Conservation (phyloP, 2,113 vertebrate genomes). For the Scomber scombrus region DNA sequence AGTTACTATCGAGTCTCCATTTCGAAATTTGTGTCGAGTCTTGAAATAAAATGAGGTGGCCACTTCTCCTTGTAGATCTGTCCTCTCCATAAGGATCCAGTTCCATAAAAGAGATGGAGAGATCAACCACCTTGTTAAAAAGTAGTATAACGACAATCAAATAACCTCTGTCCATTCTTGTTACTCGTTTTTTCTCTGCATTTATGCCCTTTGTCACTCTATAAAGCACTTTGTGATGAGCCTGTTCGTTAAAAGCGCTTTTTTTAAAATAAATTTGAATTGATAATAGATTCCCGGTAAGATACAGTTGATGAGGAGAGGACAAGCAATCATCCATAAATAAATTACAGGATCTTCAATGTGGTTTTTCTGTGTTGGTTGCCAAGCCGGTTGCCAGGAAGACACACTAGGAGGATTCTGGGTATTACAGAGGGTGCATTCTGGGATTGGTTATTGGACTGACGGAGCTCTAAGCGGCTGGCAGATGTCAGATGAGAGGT, state of each 20-base stretch:
- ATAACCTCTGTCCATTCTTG: neutral
- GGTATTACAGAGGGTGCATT: slow-evolving; percentile 55
- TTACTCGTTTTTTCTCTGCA: slow-evolving; percentile 1
- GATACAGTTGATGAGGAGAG: slow-evolving; percentile 38
- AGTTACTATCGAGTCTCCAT: slow-evolving; percentile 2
- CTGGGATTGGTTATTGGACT: slow-evolving; percentile 46
- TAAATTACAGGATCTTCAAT: slow-evolving; percentile 24
- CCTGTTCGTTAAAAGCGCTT: slow-evolving; percentile 65
- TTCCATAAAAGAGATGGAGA: neutral
- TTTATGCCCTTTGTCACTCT: slow-evolving; percentile 45
- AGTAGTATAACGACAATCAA: slow-evolving; percentile 1
- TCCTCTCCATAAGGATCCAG: slow-evolving; percentile 16
- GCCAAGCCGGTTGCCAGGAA: slow-evolving; percentile 70
- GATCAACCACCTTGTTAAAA: slow-evolving; percentile 8
- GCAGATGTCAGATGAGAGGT: slow-evolving; percentile 38
- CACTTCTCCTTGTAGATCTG: slow-evolving; percentile 30
- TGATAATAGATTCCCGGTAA: slow-evolving; percentile 38
- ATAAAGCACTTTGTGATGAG: slow-evolving; percentile 81
- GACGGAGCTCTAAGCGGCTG: slow-evolving; percentile 31
- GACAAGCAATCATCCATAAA: slow-evolving; percentile 32
- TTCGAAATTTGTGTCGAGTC: neutral
- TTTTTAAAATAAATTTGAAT: slow-evolving; percentile 25
- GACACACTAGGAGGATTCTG: slow-evolving; percentile 66
- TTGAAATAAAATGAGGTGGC: slow-evolving; percentile 20
- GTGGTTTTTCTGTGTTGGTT: slow-evolving; percentile 54